Conservation (phyloP, 1,140 invertebrate genomes). For the Brachionus plicatilis region DNA sequence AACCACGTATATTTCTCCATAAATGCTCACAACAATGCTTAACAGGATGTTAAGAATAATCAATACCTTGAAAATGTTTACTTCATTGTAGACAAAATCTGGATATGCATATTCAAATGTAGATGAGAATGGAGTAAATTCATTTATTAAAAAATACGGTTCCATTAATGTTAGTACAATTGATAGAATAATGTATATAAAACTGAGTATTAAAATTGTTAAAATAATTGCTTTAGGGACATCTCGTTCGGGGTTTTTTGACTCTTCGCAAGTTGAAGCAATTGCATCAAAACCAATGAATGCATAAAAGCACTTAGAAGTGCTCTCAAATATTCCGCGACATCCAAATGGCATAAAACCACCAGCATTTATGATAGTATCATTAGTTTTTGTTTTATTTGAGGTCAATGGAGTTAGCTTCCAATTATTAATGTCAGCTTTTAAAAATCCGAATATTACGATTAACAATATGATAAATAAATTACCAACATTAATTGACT, state of each 20-base stretch:
- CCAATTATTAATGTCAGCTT: slow-evolving; percentile 17
- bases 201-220: slow-evolving; percentile 45
- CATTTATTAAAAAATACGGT: slow-evolving; percentile 44
- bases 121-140: slow-evolving; percentile 41
- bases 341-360: slow-evolving; percentile 57
- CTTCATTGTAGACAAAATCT: background rate
- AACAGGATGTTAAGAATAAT: background rate
- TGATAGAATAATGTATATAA: slow-evolving; percentile 46
- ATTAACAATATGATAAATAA: background rate
- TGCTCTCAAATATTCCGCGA: slow-evolving; percentile 48
- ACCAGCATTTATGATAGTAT: slow-evolving; percentile 46
- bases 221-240: slow-evolving; percentile 48
- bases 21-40: background rate
- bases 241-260: slow-evolving; percentile 46
- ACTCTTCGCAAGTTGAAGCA: slow-evolving; percentile 45
- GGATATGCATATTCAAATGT: slow-evolving; percentile 20
- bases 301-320: slow-evolving; percentile 47
- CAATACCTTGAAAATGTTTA: slow-evolving; percentile 3
- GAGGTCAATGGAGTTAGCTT: background rate
- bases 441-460: background rate
- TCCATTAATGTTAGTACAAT: slow-evolving; percentile 48
- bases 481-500: background rate
- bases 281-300: slow-evolving; percentile 47
- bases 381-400: background rate
- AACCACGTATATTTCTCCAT: slow-evolving; percentile 64